Evolutionary conservation across 2,888 invertebrate genomes (phyloP).

Genomic region (Chalcis sispes): DNA sequence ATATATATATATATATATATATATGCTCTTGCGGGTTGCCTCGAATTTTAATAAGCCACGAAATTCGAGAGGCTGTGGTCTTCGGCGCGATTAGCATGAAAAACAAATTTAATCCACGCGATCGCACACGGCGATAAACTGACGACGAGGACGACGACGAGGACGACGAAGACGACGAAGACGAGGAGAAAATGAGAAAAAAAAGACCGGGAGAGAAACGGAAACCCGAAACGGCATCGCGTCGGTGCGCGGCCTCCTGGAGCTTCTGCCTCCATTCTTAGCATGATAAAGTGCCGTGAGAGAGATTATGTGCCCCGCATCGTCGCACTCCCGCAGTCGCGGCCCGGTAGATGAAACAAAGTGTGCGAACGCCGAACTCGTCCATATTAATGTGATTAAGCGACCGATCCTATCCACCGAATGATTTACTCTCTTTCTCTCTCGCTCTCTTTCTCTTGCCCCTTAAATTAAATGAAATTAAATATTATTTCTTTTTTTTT

Average conservation of each 20-base stretch:
- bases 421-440: too few relatives aligned
- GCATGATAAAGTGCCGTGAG: constrained; percentile 38
- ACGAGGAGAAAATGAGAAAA: constrained; percentile 8
- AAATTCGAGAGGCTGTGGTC: constrained; percentile 9
- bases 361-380: not conserved
- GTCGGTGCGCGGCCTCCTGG: constrained; percentile 35
- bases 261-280: constrained; percentile 37
- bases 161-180: not conserved
- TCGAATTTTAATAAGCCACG: constrained; percentile 11
- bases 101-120: constrained; percentile 38
- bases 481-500: too few relatives aligned
- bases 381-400: not conserved
- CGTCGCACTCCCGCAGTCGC: not conserved
- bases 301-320: constrained; percentile 32
- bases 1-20: too few relatives aligned
- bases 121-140: constrained; percentile 27
- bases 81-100: constrained; percentile 15
- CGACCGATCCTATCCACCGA: too few relatives aligned
- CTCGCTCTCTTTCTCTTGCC: not conserved
- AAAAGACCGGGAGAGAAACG: constrained; percentile 7
- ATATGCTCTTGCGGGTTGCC: too few relatives aligned
- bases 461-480: too few relatives aligned
- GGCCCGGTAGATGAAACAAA: not conserved
- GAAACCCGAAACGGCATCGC: constrained; percentile 40
- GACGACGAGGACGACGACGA: not conserved